phyloP scores from a whole-genome alignment of 2,888 invertebrate species.

The Drosophila ezoana region DNA sequence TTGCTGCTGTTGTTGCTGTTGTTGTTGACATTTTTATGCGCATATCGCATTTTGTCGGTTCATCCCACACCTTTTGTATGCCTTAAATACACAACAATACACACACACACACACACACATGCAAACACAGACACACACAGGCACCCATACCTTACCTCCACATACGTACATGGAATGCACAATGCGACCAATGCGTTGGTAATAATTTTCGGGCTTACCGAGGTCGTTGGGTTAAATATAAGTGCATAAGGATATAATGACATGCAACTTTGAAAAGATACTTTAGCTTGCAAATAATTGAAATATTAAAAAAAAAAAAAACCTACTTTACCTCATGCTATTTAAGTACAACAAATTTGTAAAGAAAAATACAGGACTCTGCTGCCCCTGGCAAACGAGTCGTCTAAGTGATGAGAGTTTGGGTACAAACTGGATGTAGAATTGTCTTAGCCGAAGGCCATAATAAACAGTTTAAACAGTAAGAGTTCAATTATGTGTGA shows the following conservation, averaged over 20 bases:
- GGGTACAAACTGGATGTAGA: no score
- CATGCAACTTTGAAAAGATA: constrained; percentile 10
- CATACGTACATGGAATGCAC: constrained; percentile 21
- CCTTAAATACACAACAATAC: constrained; percentile 21
- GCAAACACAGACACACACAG: constrained; percentile 15
- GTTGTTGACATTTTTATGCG: constrained; percentile 66
- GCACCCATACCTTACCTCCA: not conserved
- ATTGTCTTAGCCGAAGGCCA: no score
- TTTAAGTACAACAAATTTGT: not conserved
- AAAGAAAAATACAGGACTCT: no score
- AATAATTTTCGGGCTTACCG: constrained; percentile 46
- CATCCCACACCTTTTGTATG: constrained; percentile 74
- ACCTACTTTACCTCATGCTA: not conserved
- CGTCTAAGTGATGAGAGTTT: no score
- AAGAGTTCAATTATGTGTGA: no score
- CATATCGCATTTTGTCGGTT: constrained; percentile 77
- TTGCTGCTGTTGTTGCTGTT: constrained; percentile 41
- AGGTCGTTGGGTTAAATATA: constrained; percentile 20
- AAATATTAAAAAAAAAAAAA: not conserved
- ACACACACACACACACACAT: constrained; percentile 21
- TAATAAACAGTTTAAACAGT: no score
- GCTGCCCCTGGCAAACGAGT: no score
- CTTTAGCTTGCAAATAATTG: not conserved
- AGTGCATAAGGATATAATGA: constrained; percentile 30
- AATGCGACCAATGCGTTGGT: constrained; percentile 39